Base-by-base conservation (phyloP, 2,797 vertebrate genomes). In the Darevskia mixta region DNA sequence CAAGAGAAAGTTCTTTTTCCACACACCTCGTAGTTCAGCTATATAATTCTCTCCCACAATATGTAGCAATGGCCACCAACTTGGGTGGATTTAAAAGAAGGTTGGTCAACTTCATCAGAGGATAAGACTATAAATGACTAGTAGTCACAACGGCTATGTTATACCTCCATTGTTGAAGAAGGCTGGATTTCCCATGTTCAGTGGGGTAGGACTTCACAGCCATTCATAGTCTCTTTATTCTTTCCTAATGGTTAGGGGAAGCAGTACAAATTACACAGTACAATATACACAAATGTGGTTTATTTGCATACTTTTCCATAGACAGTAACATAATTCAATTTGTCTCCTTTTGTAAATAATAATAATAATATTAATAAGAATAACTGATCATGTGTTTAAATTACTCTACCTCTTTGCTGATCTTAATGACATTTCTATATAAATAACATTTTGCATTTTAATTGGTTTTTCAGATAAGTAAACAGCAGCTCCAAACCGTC, bases 401-500 rank as follows among this genome's bases (percentile, higher is more conserved):
- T n/a, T 29, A 64, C 35, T 85, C 27, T 35, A n/a, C 15, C 32
- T 85, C 29, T 78, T 78, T n/a, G 49, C 3, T 7, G 29, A 15
- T 38, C 11, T 35, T 69, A 77, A 38, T 41, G 72, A 1, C 49
- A 82, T 67, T 20, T 38, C 64, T 15, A 4, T 9, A 4, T 2
- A 18, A 45, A 29, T 25, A 35, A 45, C 18, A 8, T 55, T 67
- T 41, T 72, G 67, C 11, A 15, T 66, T 84, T 94, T 86, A 93
- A 5, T 89, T 79, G 69, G 49, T 94, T 94, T 95, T 95, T 87
- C 97, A 99, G 99, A 99, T 99, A 97, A 99, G 98, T 93, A 99
- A 99, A 92, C 98, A 98, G 95, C 98, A 99, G 79, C 97, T 99
- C 41, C 98, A 99, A 96, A 98, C 98, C 0, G 98, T 99, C 87